Conservation (phyloP, 2,888 invertebrate genomes). For the Aleiodes leptofemur region DNA sequence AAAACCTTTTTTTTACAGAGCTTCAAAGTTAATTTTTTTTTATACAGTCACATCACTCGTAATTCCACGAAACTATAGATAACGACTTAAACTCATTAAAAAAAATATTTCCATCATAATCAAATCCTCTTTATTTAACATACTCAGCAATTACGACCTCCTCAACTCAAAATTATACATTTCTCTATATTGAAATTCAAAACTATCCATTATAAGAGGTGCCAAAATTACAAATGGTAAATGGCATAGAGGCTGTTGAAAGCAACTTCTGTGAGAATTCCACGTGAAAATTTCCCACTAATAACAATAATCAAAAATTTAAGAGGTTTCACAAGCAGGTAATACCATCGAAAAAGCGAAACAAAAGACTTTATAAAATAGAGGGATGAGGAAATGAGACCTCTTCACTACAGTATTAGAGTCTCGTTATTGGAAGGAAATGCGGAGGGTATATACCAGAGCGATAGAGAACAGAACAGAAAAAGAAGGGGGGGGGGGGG, state of each 20-base stretch:
- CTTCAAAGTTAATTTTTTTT: no score
- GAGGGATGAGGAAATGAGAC: constrained; percentile 31
- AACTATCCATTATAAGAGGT: background rate
- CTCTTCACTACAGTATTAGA: constrained; percentile 36
- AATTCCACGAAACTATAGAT: no score
- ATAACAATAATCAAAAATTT: constrained; percentile 24
- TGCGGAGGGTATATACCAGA: background rate
- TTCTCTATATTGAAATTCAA: background rate
- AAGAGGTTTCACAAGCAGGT: constrained; percentile 1
- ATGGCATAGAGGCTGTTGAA: background rate
- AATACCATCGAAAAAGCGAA: constrained; percentile 6
- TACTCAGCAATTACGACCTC: no score
- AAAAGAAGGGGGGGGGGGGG: no score
- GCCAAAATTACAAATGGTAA: constrained; percentile 7
- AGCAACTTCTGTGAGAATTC: background rate
- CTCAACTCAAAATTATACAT: background rate
- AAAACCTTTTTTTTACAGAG: no score
- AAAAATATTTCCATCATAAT: no score
- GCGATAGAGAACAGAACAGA: no score
- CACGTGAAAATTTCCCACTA: background rate
- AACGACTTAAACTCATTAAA: no score
- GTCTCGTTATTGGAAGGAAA: constrained; percentile 38
- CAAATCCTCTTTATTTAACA: no score
- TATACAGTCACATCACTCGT: no score
- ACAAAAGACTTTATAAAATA: constrained; percentile 14